These are phyloP conservation scores for Lycocorax pyrrhopterus DNA, from an alignment of 2,113 vertebrate species.

Conservation along the genomic window DNA sequence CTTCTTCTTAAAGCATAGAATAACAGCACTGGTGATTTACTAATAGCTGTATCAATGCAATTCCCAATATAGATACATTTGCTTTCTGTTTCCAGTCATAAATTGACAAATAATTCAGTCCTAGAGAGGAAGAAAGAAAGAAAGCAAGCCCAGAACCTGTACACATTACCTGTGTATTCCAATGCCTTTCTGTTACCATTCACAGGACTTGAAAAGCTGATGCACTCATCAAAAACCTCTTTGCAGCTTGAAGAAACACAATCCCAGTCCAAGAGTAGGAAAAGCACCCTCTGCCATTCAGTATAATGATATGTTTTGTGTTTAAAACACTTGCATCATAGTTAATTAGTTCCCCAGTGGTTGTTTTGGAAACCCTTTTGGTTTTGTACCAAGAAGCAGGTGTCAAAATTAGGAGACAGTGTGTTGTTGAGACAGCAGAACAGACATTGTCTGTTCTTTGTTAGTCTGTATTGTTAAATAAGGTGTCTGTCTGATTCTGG, in stretches of 20 bases:
- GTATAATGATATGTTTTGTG: background rate
- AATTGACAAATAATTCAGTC: background rate
- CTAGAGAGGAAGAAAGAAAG: background rate
- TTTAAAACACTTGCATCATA: background rate
- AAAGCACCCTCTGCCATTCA: background rate
- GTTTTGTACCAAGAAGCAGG: background rate
- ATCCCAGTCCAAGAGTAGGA: background rate
- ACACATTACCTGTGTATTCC: background rate
- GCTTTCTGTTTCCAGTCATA: conserved; percentile 10
- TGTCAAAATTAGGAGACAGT: background rate
- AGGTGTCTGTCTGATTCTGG: background rate
- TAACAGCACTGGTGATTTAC: background rate
- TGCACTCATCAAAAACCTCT: background rate
- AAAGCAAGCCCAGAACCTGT: background rate
- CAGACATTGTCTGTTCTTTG: background rate
- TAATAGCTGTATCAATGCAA: conserved; percentile 1
- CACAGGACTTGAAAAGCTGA: background rate
- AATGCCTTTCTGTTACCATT: background rate
- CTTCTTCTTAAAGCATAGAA: background rate
- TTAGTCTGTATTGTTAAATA: background rate
- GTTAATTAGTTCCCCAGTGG: background rate
- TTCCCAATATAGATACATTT: background rate
- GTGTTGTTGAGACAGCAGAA: background rate
- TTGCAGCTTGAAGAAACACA: background rate
- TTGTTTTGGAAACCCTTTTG: background rate